phyloP scores from a whole-genome alignment of 1,140 invertebrate species.

The Mactra quadrangularis region DNA sequence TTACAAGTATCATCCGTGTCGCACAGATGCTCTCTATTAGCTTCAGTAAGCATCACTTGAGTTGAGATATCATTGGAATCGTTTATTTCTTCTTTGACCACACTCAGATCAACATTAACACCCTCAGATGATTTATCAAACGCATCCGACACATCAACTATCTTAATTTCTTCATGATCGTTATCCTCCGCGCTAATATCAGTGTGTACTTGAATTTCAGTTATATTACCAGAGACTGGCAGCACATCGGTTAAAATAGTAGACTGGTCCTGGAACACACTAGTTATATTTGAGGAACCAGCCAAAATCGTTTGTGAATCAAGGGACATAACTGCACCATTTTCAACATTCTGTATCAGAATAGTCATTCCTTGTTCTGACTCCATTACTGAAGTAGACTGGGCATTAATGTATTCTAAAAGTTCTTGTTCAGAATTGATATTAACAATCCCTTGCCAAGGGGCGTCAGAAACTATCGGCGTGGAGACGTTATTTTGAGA shows the following conservation, averaged over 20 bases:
- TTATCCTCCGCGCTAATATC: background rate
- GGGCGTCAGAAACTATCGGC: conserved; percentile 42
- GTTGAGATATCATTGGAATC: conserved; percentile 27
- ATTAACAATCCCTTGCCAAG: conserved; percentile 54
- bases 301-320: conserved; percentile 38
- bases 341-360: conserved; percentile 55
- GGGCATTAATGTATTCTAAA: conserved; percentile 47
- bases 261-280: conserved; percentile 41
- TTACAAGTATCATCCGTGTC: conserved; percentile 6
- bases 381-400: conserved; percentile 21
- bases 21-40: conserved; percentile 35
- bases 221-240: conserved; percentile 15
- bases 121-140: background rate
- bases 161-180: background rate
- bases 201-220: conserved; percentile 36
- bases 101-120: background rate
- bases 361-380: conserved; percentile 51
- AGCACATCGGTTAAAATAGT: conserved; percentile 43
- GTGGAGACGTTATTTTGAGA: background rate
- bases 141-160: background rate
- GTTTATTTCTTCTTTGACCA: conserved; percentile 11
- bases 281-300: conserved; percentile 10
- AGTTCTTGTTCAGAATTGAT: conserved; percentile 60
- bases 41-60: conserved; percentile 48
- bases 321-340: conserved; percentile 39